Conservation (phyloP, 2,888 invertebrate species). For the Idaea dimidiata region DNA sequence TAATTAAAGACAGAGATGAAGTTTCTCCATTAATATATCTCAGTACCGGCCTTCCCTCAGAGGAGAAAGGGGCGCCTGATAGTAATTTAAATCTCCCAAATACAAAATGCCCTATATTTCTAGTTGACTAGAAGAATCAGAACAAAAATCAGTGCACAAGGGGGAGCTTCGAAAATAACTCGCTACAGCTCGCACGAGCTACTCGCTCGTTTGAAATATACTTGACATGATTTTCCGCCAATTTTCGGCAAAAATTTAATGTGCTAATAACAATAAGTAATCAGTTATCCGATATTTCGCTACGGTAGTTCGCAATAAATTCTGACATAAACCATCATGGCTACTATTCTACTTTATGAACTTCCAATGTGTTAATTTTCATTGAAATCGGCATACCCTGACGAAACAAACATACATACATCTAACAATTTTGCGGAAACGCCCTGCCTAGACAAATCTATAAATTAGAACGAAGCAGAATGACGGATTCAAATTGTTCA, state of each 20-base stretch:
- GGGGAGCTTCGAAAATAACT: not conserved
- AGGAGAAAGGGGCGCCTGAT: no score
- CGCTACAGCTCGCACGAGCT: not conserved
- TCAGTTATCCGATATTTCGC: slow-evolving; percentile 11
- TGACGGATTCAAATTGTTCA: slow-evolving; percentile 16
- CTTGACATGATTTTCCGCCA: not conserved
- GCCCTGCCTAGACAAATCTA: slow-evolving; percentile 12
- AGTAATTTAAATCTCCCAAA: not conserved
- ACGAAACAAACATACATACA: no score
- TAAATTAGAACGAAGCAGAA: slow-evolving; percentile 12
- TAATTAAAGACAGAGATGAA: no score
- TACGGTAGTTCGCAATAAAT: not conserved
- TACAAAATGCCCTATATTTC: not conserved
- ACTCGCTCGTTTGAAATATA: not conserved
- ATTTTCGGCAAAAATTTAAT: not conserved
- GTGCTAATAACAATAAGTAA: slow-evolving; percentile 14
- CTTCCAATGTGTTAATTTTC: no score
- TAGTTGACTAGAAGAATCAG: not conserved
- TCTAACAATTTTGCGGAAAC: not conserved
- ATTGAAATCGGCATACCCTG: no score
- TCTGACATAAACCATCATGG: no score
- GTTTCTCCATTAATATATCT: no score
- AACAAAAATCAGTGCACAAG: not conserved
- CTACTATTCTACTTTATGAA: no score
- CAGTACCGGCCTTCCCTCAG: no score